Conservation (phyloP, 2,888 invertebrate genomes). For the Plebejus argus region DNA sequence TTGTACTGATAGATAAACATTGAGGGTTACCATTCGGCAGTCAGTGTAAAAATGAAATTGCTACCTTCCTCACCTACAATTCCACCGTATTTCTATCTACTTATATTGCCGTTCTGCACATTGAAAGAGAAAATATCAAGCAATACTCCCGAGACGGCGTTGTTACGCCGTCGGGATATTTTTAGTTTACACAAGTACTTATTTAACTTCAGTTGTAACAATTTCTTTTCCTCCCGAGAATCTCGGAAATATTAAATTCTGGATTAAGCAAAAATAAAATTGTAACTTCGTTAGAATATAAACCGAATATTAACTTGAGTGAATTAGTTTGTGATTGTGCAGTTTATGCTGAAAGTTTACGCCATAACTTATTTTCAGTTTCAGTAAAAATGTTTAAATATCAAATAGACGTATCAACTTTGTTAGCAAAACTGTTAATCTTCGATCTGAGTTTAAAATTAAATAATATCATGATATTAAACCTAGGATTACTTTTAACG, state of each 20-base stretch:
- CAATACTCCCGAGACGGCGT: constrained; percentile 33
- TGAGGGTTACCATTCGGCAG: background rate
- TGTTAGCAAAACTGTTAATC: too few species aligned
- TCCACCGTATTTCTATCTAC: constrained; percentile 50
- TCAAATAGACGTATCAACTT: background rate
- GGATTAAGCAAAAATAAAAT: constrained; percentile 1
- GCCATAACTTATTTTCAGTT: background rate
- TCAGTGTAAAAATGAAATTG: constrained; percentile 56
- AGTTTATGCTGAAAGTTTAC: background rate
- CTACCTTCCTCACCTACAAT: constrained; percentile 56
- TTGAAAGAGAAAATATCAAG: constrained; percentile 50
- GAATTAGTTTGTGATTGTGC: background rate
- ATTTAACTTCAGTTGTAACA: constrained; percentile 23
- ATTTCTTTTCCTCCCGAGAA: constrained; percentile 14
- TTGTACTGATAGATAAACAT: background rate
- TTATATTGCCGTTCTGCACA: constrained; percentile 50
- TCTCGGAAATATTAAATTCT: constrained; percentile 17
- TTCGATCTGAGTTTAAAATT: too few species aligned
- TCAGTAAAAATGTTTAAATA: background rate
- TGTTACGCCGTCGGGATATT: constrained; percentile 20
- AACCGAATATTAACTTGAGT: background rate
- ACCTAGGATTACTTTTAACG: too few species aligned
- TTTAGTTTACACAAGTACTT: constrained; percentile 28
- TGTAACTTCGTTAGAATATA: background rate
- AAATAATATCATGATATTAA: too few species aligned